Base-by-base conservation (phyloP, 2,797 vertebrate species). In the Apogon hyalosoma region DNA sequence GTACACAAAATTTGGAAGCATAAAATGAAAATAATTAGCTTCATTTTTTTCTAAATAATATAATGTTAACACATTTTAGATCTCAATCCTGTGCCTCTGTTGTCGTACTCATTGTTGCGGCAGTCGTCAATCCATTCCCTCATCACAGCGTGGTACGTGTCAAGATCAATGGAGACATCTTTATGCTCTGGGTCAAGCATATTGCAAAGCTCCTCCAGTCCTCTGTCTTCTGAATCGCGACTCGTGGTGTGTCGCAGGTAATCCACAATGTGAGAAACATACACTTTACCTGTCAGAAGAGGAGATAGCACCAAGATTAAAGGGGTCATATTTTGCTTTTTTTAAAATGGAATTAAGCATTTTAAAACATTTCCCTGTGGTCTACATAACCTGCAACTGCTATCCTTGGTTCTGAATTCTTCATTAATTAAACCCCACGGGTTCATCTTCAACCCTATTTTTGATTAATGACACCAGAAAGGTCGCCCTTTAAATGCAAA, bases 111-210 rank as follows among this genome's bases (percentile, higher is more conserved):
- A 59, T 93, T 95, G 48, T 86, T 95, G 66, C 94, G 92, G 41
- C 91, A 91, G 87, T 92, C 93, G 1, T 96, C 92, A 0, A 96
- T 94, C 96, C 96, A 97, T 79, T 97, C 95, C 80, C 85, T 96
- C 95, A 96, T 94, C 66, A 96, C 43, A 0, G 95, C 92, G 0
- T 94, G 95, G 46, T 96, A 97, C 0, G 95, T 96, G 81, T 94
- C 93, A 82, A 98, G 86, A 75, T 97, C 96, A 36, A 97, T 87
- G 12, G 92, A 95, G 4, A 95, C 81, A 0, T 97, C 95, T 67
- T 93, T 94, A 56, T 89, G 94, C 2, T 97, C 95, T 0, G 96
- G 96, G 73, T 97, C 96, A 33, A 99, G 92, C 95, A 96, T 94
- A 75, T 94, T 93, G 69, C 95, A 96, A 2, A 98, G 91, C 14